Percentiles rank a stretch among this genome's conserved stretches.
Conservation (phyloP, 1,140 invertebrate species). For the Psilanteris sp. region DNA sequence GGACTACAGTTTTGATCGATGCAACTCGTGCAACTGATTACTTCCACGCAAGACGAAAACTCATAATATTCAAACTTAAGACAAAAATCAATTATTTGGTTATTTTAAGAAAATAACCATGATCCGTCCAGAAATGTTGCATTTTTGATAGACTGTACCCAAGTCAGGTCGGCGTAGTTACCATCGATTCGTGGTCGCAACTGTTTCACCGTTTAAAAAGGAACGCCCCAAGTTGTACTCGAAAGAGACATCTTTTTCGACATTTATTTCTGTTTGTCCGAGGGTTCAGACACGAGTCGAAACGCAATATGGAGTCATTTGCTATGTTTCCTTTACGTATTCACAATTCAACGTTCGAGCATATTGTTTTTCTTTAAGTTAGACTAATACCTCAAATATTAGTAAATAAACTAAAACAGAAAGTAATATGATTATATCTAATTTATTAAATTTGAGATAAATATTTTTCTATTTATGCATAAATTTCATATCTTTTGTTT, state of each 20-base stretch:
- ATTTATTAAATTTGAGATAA: slow-evolving; percentile 13
- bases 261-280: slow-evolving; percentile 78
- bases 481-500: slow-evolving; percentile 38
- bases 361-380: slow-evolving; percentile 40
- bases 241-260: slow-evolving; percentile 75
- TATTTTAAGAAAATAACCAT: too few species aligned
- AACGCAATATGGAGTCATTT: slow-evolving; percentile 71
- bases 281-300: slow-evolving; percentile 67
- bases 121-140: not conserved
- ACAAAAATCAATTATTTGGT: too few species aligned
- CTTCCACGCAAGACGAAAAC: not conserved
- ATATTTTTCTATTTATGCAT: slow-evolving; percentile 23
- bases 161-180: slow-evolving; percentile 77
- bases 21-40: not conserved
- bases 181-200: slow-evolving; percentile 80
- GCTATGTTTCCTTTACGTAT: slow-evolving; percentile 39
- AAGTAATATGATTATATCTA: too few species aligned
- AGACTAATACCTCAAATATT: not conserved
- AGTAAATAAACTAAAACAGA: too few species aligned
- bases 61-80: too few species aligned
- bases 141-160: slow-evolving; percentile 72
- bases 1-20: not conserved
- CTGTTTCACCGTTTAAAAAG: slow-evolving; percentile 79
- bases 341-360: slow-evolving; percentile 57
- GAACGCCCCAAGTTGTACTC: slow-evolving; percentile 69